Percentiles rank a stretch among this genome's conserved stretches.
phyloP scores from a whole-genome alignment of 2,888 invertebrate genomes.

The Amiota communis region DNA sequence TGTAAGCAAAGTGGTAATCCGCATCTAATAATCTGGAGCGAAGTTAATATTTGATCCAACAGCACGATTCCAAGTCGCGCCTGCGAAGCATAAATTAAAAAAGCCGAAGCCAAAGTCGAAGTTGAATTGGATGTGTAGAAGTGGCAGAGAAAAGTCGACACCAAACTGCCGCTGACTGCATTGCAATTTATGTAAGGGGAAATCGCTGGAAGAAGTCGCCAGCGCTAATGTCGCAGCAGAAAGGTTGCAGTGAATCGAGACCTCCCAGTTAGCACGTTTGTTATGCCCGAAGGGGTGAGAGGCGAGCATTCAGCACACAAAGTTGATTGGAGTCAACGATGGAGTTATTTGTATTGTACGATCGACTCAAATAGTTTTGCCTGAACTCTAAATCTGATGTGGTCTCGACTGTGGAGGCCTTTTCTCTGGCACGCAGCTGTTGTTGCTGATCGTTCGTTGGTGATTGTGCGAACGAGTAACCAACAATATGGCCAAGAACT shows the following conservation, averaged over 20 bases:
- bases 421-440: constrained; percentile 35
- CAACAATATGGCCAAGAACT: not conserved
- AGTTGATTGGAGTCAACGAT: constrained; percentile 68
- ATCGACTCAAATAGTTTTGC: constrained; percentile 37
- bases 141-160: not conserved
- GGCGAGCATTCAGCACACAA: constrained; percentile 35
- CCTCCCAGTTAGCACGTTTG: constrained; percentile 57
- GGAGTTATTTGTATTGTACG: constrained; percentile 63
- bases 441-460: constrained; percentile 30
- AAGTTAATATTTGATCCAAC: constrained; percentile 47
- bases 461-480: constrained; percentile 33
- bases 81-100: constrained; percentile 12
- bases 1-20: constrained; percentile 63
- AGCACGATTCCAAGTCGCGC: constrained; percentile 17
- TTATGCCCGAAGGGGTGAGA: not conserved
- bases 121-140: no score
- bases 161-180: not conserved
- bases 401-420: no score
- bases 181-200: not conserved
- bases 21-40: constrained; percentile 71
- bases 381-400: no score
- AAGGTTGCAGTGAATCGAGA: constrained; percentile 25
- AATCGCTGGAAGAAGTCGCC: constrained; percentile 18
- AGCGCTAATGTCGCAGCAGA: constrained; percentile 28
- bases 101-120: not conserved